A percentile compares a stretch with the other conserved stretches of the same genome.
Conservation (phyloP, 2,113 vertebrate species). For the Dasypus novemcinctus region DNA sequence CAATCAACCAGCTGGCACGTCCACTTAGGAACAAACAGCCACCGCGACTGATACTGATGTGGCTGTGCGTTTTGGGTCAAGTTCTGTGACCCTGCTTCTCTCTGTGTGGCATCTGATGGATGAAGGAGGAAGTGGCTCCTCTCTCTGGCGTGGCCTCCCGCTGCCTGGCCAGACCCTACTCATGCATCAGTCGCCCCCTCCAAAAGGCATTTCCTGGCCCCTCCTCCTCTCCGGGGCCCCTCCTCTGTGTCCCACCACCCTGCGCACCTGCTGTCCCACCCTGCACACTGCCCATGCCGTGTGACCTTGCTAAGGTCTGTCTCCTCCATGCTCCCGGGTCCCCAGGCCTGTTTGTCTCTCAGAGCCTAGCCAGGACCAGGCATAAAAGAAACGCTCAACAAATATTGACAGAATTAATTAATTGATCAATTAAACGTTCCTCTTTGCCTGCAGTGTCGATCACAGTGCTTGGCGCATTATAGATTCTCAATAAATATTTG, state of each 20-base stretch:
- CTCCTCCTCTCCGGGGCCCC: background rate
- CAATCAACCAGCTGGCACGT: constrained; percentile 72
- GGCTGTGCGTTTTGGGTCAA: constrained; percentile 21
- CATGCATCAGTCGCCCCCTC: background rate
- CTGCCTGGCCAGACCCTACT: background rate
- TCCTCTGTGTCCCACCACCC: background rate
- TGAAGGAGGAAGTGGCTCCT: background rate
- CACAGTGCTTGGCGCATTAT: constrained; percentile 6
- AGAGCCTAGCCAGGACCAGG: background rate
- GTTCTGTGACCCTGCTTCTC: constrained; percentile 59
- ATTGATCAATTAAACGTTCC: constrained; percentile 56
- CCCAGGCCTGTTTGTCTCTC: background rate
- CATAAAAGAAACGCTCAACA: background rate
- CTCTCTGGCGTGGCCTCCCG: background rate
- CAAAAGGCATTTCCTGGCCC: background rate
- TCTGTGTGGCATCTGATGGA: constrained; percentile 49
- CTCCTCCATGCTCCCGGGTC: background rate
- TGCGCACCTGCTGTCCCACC: background rate
- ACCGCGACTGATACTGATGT: constrained; percentile 53
- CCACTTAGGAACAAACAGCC: constrained; percentile 65
- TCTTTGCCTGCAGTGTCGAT: constrained; percentile 52
- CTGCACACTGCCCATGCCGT: background rate
- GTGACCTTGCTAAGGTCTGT: background rate
- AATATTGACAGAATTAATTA: constrained; percentile 44
- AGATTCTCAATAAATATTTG: constrained; percentile 68